These are phyloP conservation scores for Hydractinia echinata DNA, from an alignment of 30 jellyfish, hydroid and myxozoan genomes.

Conservation along the genomic window DNA sequence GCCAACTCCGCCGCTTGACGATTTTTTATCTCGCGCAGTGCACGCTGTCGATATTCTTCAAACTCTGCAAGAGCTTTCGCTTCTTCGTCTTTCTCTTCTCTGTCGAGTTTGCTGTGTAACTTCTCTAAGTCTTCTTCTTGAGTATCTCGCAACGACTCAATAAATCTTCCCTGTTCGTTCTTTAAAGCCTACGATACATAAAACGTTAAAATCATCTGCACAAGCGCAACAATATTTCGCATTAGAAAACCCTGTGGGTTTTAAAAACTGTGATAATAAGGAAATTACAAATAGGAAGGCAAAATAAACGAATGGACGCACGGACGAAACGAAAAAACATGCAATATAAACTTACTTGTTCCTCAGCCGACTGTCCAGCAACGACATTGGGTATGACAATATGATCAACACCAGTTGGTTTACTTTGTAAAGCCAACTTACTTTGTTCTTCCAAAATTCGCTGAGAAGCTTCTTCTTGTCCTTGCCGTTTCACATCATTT, in stretches of 20 bases:
- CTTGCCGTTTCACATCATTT: slow-evolving; percentile 67
- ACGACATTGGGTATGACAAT: slow-evolving; percentile 64
- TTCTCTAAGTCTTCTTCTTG: slow-evolving; percentile 53
- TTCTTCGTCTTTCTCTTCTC: slow-evolving; percentile 70
- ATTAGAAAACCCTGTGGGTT: neutral
- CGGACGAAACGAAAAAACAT: too few species aligned
- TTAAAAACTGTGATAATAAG: too few species aligned
- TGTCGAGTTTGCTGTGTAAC: slow-evolving; percentile 51
- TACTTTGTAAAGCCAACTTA: slow-evolving; percentile 14
- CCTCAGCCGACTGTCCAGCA: slow-evolving; percentile 58
- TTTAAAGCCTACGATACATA: slow-evolving; percentile 52
- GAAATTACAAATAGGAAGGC: too few species aligned
- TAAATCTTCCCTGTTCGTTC: slow-evolving; percentile 69
- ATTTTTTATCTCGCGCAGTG: slow-evolving; percentile 63
- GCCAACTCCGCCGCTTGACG: slow-evolving; percentile 85
- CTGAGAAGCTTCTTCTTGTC: slow-evolving; percentile 78
- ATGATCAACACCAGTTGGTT: slow-evolving; percentile 30
- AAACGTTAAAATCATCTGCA: neutral
- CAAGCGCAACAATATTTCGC: neutral
- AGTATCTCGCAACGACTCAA: slow-evolving; percentile 62
- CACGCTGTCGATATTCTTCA: slow-evolving; percentile 62
- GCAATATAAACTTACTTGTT: slow-evolving; percentile 46
- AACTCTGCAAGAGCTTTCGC: slow-evolving; percentile 54
- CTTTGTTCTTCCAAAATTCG: slow-evolving; percentile 75
- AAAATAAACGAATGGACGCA: too few species aligned